Base-by-base conservation (phyloP, 2,113 vertebrate genomes). In the Platysteira castanea region DNA sequence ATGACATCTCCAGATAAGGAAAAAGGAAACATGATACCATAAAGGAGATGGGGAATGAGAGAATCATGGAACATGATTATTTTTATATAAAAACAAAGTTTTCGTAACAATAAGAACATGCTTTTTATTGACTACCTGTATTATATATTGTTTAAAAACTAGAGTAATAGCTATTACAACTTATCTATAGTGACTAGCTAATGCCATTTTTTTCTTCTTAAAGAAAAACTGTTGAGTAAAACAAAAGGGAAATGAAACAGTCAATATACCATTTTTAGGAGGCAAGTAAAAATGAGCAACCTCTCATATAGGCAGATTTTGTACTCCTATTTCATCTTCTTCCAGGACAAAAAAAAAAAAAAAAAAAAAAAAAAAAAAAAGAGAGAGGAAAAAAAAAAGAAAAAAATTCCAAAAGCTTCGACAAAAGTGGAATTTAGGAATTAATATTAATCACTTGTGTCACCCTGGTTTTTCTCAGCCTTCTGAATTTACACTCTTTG, bases 381-480 rank as follows among this genome's bases (percentile, higher is more conserved):
- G n/a, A n/a, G n/a, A n/a, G n/a, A n/a, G n/a, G n/a, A n/a, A n/a
- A n/a, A n/a, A n/a, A n/a, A n/a, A n/a, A 90, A 50, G 35, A 95
- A 81, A 90, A 95, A 87, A 59, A 90, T 84, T 91, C 80, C 56
- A 88, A 97, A 96, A 83, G 67, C 27, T 84, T 94, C 88, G 84
- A 97, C 63, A 94, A 60, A 97, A 91, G 52, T 94, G 28, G 49
- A 82, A 50, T 47, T 50, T 82, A 86, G 83, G 93, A 97, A 98
- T 98, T 94, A 97, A 97, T 98, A 98, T 97, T 98, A 96, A 97
- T 95, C 87, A 95, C 76, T 96, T n/a, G n/a, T n/a, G n/a, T n/a
- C n/a, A n/a, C n/a, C n/a, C n/a, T n/a, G n/a, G n/a, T n/a, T n/a
- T n/a, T n/a, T n/a, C n/a, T n/a, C n/a, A n/a, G n/a, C n/a, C n/a